Evolutionary conservation across 2,888 invertebrate species (phyloP).

Genomic region (Eupithecia exiguata): DNA sequence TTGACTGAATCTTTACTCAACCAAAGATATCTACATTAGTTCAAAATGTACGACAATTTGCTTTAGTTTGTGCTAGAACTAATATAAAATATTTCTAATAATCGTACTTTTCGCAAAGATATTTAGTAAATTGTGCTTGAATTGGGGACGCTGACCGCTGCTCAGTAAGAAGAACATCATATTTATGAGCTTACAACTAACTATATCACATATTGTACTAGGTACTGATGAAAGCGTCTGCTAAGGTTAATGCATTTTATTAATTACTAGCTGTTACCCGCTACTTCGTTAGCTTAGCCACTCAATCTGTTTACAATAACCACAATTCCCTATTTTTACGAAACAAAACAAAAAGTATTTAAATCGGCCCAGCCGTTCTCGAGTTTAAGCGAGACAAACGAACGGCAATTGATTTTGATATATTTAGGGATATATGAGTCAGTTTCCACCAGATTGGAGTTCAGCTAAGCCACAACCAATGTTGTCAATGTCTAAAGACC

Average conservation of each 20-base stretch:
- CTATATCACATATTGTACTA: not conserved
- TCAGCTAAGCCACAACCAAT: not conserved
- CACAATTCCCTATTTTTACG: too few relatives aligned
- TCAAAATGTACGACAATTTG: not conserved
- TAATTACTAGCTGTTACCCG: too few relatives aligned
- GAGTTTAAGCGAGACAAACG: too few relatives aligned
- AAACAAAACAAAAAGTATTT: too few relatives aligned
- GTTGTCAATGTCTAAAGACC: not conserved
- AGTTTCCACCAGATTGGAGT: not conserved
- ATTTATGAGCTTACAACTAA: not conserved
- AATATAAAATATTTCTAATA: not conserved
- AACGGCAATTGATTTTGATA: too few relatives aligned
- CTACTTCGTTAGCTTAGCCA: too few relatives aligned
- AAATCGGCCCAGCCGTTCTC: too few relatives aligned
- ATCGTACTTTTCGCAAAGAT: not conserved
- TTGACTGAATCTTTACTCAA: not conserved
- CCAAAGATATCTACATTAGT: not conserved
- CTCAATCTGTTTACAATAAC: too few relatives aligned
- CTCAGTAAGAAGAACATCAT: not conserved
- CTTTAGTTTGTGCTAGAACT: slow-evolving; percentile 3
- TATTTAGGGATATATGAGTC: too few relatives aligned
- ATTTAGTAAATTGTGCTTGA: not conserved
- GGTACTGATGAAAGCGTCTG: not conserved
- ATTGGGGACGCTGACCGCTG: not conserved
- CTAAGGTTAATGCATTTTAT: not conserved